A percentile compares a stretch with the other conserved stretches of the same genome.
These are phyloP conservation scores for Allygus modestus DNA, from an alignment of 2,888 invertebrate species.

Conservation along the genomic window DNA sequence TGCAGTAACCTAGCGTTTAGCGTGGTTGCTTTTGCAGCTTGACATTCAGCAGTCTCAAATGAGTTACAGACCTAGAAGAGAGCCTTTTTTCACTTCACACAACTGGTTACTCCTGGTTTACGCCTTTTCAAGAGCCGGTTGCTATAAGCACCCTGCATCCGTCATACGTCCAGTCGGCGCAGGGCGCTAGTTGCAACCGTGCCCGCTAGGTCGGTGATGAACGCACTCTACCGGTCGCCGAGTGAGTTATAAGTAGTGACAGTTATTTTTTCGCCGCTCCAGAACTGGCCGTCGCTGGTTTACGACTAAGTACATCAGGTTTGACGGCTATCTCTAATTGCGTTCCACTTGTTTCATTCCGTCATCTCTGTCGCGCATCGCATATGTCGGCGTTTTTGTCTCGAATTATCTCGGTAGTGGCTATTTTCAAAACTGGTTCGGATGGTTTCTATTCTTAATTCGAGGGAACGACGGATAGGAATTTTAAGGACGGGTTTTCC, in stretches of 20 bases:
- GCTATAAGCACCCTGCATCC: too few species aligned
- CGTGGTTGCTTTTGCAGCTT: too few species aligned
- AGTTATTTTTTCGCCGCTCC: conserved; percentile 10
- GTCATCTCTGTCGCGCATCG: conserved; percentile 25
- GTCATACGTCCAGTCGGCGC: too few species aligned
- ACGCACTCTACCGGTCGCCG: conserved; percentile 5
- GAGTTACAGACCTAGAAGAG: too few species aligned
- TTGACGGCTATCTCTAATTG: conserved; percentile 44
- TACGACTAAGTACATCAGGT: conserved; percentile 45
- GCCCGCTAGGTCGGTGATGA: background rate
- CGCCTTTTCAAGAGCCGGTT: too few species aligned
- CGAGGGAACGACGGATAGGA: background rate
- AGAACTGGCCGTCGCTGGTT: conserved; percentile 17
- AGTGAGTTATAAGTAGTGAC: conserved; percentile 30
- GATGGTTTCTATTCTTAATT: conserved; percentile 21
- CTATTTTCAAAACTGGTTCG: conserved; percentile 24
- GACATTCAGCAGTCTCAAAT: too few species aligned
- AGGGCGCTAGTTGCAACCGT: background rate
- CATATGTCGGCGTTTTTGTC: conserved; percentile 38
- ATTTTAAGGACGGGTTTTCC: background rate
- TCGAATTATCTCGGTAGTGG: background rate
- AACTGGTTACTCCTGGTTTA: too few species aligned
- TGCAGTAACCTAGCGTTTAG: too few species aligned
- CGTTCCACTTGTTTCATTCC: conserved; percentile 1
- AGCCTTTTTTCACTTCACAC: too few species aligned